phyloP scores from a whole-genome alignment of 2,797 vertebrate genomes.

The Falco peregrinus region DNA sequence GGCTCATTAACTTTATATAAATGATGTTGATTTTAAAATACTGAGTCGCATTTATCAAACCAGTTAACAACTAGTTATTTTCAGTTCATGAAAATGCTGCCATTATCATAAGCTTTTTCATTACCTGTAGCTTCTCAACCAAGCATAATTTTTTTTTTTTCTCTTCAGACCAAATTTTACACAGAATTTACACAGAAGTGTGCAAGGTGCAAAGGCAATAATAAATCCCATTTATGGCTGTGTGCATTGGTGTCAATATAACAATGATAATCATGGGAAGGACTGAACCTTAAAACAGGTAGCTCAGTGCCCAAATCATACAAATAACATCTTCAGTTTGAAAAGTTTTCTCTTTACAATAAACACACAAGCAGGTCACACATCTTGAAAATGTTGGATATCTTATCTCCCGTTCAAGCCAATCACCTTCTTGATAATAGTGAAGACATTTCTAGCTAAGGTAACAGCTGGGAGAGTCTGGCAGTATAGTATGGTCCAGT shows the following conservation, averaged over 20 bases:
- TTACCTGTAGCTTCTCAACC: not conserved
- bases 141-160: not conserved
- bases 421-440: not conserved
- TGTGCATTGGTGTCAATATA: not conserved
- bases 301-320: not conserved
- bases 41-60: not conserved
- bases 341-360: not conserved
- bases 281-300: not conserved
- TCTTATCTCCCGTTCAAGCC: not conserved
- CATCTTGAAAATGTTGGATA: not conserved
- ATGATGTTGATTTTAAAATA: conserved; percentile 12
- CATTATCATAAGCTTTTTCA: not conserved
- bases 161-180: not conserved
- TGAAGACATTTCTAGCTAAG: not conserved
- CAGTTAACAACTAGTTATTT: not conserved
- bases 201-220: not conserved
- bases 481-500: not conserved
- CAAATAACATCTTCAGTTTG: not conserved
- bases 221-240: not conserved
- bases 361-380: not conserved
- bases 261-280: not conserved
- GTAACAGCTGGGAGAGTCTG: not conserved
- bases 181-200: not conserved
- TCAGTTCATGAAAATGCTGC: not conserved
- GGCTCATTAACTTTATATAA: conserved; percentile 39